phyloP scores from a whole-genome alignment of 2,888 invertebrate genomes.

The Strigamia maritima region DNA sequence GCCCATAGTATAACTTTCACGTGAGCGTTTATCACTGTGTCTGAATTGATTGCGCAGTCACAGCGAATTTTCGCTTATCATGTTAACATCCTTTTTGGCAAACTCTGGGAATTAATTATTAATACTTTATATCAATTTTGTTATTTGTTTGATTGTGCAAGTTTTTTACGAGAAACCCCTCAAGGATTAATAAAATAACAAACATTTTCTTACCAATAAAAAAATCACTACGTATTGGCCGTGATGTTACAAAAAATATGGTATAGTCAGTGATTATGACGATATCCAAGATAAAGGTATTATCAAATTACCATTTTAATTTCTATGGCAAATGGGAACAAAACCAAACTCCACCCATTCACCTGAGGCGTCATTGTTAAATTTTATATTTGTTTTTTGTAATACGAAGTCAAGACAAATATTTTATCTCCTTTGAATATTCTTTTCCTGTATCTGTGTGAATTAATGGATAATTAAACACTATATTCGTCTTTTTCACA shows the following conservation, averaged over 20 bases:
- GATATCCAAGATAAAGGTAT: neutral
- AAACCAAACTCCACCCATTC: neutral
- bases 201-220: too few relatives aligned
- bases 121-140: neutral
- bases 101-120: neutral
- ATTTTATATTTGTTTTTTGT: neutral
- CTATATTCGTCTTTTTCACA: neutral
- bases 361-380: neutral
- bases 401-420: neutral
- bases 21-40: neutral
- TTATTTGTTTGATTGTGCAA: neutral
- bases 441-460: neutral
- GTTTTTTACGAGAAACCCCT: neutral
- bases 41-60: neutral
- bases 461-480: neutral
- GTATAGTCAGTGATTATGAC: neutral
- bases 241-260: neutral
- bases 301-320: neutral
- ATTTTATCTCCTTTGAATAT: neutral
- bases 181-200: neutral
- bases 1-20: neutral
- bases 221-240: neutral
- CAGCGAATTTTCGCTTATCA: neutral
- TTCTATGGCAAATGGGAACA: neutral
- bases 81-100: slow-evolving; percentile 1